phyloP scores from a whole-genome alignment of 2,888 invertebrate genomes.

The Tinea semifulvella region DNA sequence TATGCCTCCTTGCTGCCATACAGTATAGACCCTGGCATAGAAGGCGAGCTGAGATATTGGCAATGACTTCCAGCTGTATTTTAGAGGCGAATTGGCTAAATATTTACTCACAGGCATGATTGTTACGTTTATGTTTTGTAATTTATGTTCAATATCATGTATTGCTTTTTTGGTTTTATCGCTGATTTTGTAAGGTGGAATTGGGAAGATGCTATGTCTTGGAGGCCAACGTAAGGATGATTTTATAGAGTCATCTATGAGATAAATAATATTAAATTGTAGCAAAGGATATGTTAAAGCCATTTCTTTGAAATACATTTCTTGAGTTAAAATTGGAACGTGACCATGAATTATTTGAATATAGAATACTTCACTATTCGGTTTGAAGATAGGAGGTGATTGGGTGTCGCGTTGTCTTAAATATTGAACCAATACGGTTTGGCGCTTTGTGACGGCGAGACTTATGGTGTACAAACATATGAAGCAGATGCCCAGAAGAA shows the following conservation, averaged over 20 bases:
- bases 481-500: conserved; percentile 42
- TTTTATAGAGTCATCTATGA: conserved; percentile 40
- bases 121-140: conserved; percentile 49
- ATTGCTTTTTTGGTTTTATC: conserved; percentile 30
- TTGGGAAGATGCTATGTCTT: conserved; percentile 21
- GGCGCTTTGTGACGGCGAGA: conserved; percentile 36
- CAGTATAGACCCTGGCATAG: conserved; percentile 54
- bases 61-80: conserved; percentile 52
- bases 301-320: conserved; percentile 39
- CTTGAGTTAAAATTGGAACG: conserved; percentile 31
- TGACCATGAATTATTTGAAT: conserved; percentile 36
- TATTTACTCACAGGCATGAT: conserved; percentile 42
- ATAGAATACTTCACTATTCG: conserved; percentile 38
- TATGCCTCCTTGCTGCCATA: conserved; percentile 67
- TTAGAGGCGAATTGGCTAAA: conserved; percentile 58
- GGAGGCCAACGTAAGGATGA: conserved; percentile 23
- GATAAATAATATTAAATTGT: conserved; percentile 38
- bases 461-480: conserved; percentile 43
- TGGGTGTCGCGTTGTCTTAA: not conserved
- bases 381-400: conserved; percentile 26
- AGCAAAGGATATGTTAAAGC: conserved; percentile 37
- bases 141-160: conserved; percentile 33
- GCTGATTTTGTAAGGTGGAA: conserved; percentile 22
- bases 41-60: conserved; percentile 51
- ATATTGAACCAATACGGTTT: conserved; percentile 30